A percentile compares a stretch with the other conserved stretches of the same genome.
These are phyloP conservation scores for Anguilla japonica DNA, from an alignment of 2,113 vertebrate species.

Conservation along the genomic window DNA sequence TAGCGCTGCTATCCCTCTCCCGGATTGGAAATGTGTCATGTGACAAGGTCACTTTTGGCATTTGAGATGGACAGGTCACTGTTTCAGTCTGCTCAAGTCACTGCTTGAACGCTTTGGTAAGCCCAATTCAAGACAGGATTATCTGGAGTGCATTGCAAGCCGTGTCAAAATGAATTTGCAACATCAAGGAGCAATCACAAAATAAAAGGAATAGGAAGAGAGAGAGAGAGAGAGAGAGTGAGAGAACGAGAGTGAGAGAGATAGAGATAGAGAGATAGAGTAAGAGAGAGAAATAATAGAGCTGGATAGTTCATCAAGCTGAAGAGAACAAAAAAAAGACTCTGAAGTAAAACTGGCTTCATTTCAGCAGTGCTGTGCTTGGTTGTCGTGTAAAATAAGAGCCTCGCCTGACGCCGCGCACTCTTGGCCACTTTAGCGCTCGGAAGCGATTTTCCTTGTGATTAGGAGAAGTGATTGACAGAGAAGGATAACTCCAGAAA, in stretches of 20 bases:
- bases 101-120: background rate
- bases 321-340: conserved; percentile 23
- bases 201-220: conserved; percentile 15
- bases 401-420: conserved; percentile 41
- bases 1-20: background rate
- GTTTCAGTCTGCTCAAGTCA: background rate
- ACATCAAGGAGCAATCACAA: conserved; percentile 42
- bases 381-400: conserved; percentile 52
- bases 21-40: background rate
- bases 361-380: conserved; percentile 38
- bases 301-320: conserved; percentile 7
- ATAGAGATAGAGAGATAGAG: background rate
- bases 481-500: conserved; percentile 56
- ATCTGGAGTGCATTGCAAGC: conserved; percentile 55
- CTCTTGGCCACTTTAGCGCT: conserved; percentile 44
- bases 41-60: background rate
- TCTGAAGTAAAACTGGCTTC: conserved; percentile 36
- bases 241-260: background rate
- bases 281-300: conserved; percentile 12
- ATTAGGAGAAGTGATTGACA: conserved; percentile 63
- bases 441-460: conserved; percentile 41
- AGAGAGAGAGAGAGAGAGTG: background rate
- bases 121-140: conserved; percentile 52
- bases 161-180: conserved; percentile 40
- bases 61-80: background rate